phyloP scores from a whole-genome alignment of 2,113 vertebrate genomes.

The Syrmaticus mikado region DNA sequence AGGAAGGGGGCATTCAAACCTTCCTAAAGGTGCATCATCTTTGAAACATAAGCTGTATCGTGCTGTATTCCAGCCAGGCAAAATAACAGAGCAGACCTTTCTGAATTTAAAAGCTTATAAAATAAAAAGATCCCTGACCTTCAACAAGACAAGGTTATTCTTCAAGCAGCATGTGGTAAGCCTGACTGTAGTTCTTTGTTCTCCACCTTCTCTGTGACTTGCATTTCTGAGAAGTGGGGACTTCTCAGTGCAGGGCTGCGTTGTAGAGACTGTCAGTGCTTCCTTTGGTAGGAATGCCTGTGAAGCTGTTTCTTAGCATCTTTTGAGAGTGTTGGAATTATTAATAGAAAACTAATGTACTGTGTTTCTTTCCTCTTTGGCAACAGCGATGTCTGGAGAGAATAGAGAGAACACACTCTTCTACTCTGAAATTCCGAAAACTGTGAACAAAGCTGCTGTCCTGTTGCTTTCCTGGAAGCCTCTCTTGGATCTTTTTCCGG shows the following conservation, averaged over 20 bases:
- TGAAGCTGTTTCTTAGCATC: neutral
- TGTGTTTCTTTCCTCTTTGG: neutral
- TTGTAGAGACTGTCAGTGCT: neutral
- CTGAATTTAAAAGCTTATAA: neutral
- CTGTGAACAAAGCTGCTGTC: conserved; percentile 80
- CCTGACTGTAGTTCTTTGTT: neutral
- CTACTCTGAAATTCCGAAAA: conserved; percentile 87
- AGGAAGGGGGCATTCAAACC: neutral
- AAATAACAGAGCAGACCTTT: neutral
- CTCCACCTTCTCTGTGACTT: neutral
- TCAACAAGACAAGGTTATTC: neutral
- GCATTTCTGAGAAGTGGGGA: neutral
- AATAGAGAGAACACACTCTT: conserved; percentile 87
- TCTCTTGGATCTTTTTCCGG: conserved; percentile 86
- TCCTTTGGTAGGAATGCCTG: neutral
- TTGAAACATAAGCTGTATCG: neutral
- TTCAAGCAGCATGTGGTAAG: neutral
- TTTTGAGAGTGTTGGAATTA: neutral
- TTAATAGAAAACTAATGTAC: neutral
- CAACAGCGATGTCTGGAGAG: conserved; percentile 84
- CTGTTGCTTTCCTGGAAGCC: conserved; percentile 86
- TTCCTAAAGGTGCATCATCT: neutral
- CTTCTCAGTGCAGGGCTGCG: neutral
- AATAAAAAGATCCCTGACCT: neutral
- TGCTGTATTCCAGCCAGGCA: neutral